These are phyloP conservation scores for Entelurus aequoreus DNA, from an alignment of 2,113 vertebrate species.

Conservation along the genomic window DNA sequence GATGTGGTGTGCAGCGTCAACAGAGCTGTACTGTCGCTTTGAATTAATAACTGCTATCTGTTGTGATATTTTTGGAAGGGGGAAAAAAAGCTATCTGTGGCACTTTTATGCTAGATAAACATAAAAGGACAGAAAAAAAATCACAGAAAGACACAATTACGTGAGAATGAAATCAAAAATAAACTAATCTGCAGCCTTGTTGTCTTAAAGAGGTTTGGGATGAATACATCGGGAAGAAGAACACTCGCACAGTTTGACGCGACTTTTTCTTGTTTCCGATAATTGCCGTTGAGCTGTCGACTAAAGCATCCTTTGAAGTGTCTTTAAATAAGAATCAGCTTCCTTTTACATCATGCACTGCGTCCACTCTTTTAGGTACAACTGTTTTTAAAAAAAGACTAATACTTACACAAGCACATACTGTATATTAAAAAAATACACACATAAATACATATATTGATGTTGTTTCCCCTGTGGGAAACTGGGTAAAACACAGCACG, in stretches of 20 bases:
- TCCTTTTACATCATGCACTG: background rate
- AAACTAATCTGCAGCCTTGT: conserved; percentile 29
- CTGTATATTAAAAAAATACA: too few species aligned
- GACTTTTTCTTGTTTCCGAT: conserved; percentile 5
- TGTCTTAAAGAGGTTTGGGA: background rate
- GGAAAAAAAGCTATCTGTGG: too few species aligned
- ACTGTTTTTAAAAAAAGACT: too few species aligned
- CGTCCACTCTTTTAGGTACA: background rate
- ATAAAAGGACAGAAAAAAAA: conserved; percentile 25
- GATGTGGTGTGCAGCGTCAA: too few species aligned
- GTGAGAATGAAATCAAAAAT: conserved; percentile 30
- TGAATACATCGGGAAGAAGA: conserved; percentile 2
- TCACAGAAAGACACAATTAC: conserved; percentile 32
- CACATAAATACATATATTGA: too few species aligned
- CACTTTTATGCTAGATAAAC: conserved; percentile 10
- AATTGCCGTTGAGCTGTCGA: conserved; percentile 10
- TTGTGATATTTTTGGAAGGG: too few species aligned
- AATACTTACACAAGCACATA: too few species aligned
- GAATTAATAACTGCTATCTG: too few species aligned
- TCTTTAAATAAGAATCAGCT: background rate
- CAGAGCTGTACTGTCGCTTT: too few species aligned
- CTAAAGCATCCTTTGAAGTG: conserved; percentile 1
- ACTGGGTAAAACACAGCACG: too few species aligned
- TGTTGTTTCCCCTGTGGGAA: too few species aligned
- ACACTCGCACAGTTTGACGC: background rate